Base-by-base conservation (phyloP, 2,797 vertebrate species). In the Australoheros facetus region DNA sequence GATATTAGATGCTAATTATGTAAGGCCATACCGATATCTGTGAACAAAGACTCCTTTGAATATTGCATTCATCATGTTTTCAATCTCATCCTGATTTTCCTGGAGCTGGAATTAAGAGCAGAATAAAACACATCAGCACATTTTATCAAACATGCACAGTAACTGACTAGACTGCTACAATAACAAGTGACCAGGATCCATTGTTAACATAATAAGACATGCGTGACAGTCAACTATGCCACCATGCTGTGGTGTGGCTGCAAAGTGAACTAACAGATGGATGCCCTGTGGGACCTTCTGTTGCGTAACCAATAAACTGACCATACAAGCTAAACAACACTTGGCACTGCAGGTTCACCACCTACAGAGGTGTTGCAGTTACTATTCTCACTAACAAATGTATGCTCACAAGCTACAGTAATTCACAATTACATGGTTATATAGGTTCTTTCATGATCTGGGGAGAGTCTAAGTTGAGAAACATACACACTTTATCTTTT, bases 21-120 rank as follows among this genome's bases (percentile, higher is more conserved):
- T 72, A 4, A 75, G 42, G 16, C 26, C 96, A 87, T 96, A 99
- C 98, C 98, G 95, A 91, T 99, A 99, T 96, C 98, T 94, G 92
- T 99, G 98, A 93, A 99, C 97, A 94, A 99, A 99, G 86, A 99
- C 98, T 89, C 98, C 98, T 96, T 99, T 99, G 96, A 99, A 99
- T 95, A 99, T 99, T 84, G 98, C 98, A 92, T 99, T 99, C 98
- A 99, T 99, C 98, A 99, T 99, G 92, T 99, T 99, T 95, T 99
- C 98, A 93, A 99, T 99, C 95, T 99, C 98, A 87, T 99, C 98
- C 92, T 99, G 98, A 94, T 99, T 99, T 96, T 99, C 98, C 94
- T 99, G 98, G 90, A 99, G 97, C 98, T 99, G 94, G 88, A 95
- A 96, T 66, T 75, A 87, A 59, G 16, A 89, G 56, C 74, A 89